Evolutionary conservation across 2,888 invertebrate genomes (phyloP), one percentile per base, ranked within the genome.

Genomic region (Cephus sareptanus): DNA sequence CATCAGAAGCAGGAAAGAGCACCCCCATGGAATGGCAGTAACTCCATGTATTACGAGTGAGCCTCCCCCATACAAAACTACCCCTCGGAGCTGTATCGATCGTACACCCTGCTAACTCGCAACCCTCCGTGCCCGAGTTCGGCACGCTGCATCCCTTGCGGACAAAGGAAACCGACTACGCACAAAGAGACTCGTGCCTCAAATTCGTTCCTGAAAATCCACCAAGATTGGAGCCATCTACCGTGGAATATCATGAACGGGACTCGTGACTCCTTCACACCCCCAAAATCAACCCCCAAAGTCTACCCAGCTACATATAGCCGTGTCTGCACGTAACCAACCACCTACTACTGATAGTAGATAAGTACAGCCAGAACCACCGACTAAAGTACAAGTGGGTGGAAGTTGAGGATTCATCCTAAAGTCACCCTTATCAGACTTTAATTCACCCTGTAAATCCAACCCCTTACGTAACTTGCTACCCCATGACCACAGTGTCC

Each of bases 51-150:
- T 88, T 85, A 87, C 85, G 81, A 83, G 82, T 83, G 82, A 85
- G 86, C 88, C 85, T 85, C 87, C 89, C 88, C 89, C 89, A 89
- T 89, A 88, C 86, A 85, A 87, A 85, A 85, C 87, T 87, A 87
- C 87, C 88, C 88, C 87, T 88, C 88, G 87, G 87, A 86, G 89
- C 89, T 89, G 85, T 89, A 89, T 89, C 89, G 89, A 89, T 89
- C 89, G 87, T 85, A 84, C 56, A 56, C 82, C 82, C 85, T 83
- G 84, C 83, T 84, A 83, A 83, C 84, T 85, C 84, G 84, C 79
- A 84, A 81, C 83, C 85, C 85, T 82, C 84, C 82, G 76, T 79
- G 78, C 83, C 79, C 76, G 81, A 83, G 81, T 85, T 83, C 84
- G 85, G 83, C 82, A 85, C 81, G 79, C 78, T 79, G 80, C 80